These are phyloP conservation scores for Cyclophora albipunctata DNA, from an alignment of 2,888 invertebrate genomes.

Conservation along the genomic window DNA sequence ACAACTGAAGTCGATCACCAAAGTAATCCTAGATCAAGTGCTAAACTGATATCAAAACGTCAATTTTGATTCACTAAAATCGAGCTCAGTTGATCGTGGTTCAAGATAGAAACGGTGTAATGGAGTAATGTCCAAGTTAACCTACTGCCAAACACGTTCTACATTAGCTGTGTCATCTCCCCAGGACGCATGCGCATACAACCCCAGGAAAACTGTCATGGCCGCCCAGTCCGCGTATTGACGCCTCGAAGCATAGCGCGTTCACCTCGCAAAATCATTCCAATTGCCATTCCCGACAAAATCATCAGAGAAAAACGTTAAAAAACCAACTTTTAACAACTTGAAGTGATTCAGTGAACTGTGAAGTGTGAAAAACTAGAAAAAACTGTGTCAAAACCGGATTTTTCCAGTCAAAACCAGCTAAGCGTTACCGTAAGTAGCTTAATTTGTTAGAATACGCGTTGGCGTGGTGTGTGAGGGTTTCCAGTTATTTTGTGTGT, in stretches of 20 bases:
- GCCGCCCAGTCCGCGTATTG: conserved; percentile 67
- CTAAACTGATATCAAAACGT: too few species aligned
- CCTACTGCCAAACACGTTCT: background rate
- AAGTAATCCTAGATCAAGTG: too few species aligned
- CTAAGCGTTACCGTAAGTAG: conserved; percentile 47
- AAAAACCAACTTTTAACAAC: conserved; percentile 3
- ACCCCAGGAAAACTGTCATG: conserved; percentile 64
- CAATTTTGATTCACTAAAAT: too few species aligned
- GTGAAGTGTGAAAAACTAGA: conserved; percentile 20
- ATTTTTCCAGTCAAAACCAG: conserved; percentile 41
- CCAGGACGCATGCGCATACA: conserved; percentile 50
- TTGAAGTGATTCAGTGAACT: conserved; percentile 26
- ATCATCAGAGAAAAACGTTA: conserved; percentile 15
- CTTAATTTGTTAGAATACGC: background rate
- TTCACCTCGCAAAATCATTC: conserved; percentile 18
- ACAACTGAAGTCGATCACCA: too few species aligned
- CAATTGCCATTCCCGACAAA: conserved; percentile 12
- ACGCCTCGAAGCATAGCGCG: conserved; percentile 48
- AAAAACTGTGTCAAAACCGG: conserved; percentile 28
- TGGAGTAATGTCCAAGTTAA: too few species aligned
- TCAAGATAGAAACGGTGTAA: too few species aligned
- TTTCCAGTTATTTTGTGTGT: conserved; percentile 10
- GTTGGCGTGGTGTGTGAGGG: conserved; percentile 2
- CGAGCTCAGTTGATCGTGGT: too few species aligned
- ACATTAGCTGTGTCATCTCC: conserved; percentile 4